Evolutionary conservation across 1,140 invertebrate genomes (phyloP), one percentile per base, ranked within the genome.

Genomic region (Magallana angulata): DNA sequence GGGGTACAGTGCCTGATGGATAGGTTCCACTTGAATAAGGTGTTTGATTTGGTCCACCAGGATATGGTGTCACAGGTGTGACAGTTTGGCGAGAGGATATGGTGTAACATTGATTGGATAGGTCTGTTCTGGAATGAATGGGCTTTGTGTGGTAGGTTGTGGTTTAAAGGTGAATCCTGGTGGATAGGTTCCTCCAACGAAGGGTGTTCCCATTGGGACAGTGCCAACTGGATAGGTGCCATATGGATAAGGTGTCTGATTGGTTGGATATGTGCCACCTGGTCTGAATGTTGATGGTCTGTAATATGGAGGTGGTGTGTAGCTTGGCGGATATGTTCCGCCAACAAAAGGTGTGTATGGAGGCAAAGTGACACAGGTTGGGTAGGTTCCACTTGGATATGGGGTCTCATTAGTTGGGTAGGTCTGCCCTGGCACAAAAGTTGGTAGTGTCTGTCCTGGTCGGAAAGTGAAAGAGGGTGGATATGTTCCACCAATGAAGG

Each of bases 311-410:
- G 57, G 57, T 36, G 85, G 85, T n/a, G 85, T 87, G 59, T 87
- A 62, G 57, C 62, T 82, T 60, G 80, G 76, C 64, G 85, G 85
- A 58, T 87, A 87, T 6, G 85, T 87, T 87, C 85, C 85, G n/a
- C 76, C 59, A 57, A 60, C 16, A 36, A 62, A 82, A 18, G 85
- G 85, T 36, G 85, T 81, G 14, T 82, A 82, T 24, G 18, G 82
- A 9, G 82, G 82, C 56, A 84, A 58, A 60, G 82, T 84, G 12
- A 84, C 82, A 36, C 82, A 11, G 18, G 82, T 18, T 30, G 82
- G 82, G 58, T 62, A 84, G 7, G 82, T 84, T 62, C 58, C 82
- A 62, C 57, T 16, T 60, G 82, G 82, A 18, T 84, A 84, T 11
- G 82, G 82, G 24, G 82, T 84, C 56, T 60, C 7, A 62, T 84